A percentile compares a stretch with the other conserved stretches of the same genome.
Evolutionary conservation across 1,140 invertebrate species (phyloP).

Genomic region (Drosophila rufa): DNA sequence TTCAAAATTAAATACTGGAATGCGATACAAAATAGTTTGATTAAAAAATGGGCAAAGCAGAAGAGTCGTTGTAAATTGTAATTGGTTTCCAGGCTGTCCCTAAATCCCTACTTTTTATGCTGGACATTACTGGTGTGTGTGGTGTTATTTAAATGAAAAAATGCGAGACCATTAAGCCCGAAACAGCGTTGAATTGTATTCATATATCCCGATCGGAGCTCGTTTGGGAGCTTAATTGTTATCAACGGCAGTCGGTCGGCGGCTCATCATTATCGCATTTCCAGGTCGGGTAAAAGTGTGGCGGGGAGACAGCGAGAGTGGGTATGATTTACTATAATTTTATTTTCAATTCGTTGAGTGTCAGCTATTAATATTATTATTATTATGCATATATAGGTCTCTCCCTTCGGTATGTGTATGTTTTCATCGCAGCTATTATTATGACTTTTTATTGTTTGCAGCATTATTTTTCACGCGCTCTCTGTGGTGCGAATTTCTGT

Average conservation of each 20-base stretch:
- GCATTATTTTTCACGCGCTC: slow-evolving; percentile 36
- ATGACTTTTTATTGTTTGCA: slow-evolving; percentile 68
- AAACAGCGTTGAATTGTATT: slow-evolving; percentile 30
- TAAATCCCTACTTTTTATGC: slow-evolving; percentile 33
- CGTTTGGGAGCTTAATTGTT: slow-evolving; percentile 67
- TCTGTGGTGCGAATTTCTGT: slow-evolving; percentile 31
- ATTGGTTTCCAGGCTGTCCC: slow-evolving; percentile 27
- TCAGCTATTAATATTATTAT: slow-evolving; percentile 79
- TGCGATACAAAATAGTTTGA: background rate
- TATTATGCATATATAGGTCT: slow-evolving; percentile 54
- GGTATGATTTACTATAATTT: slow-evolving; percentile 75
- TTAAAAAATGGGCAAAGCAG: slow-evolving; percentile 1
- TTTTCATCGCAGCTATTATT: slow-evolving; percentile 67
- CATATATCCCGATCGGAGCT: slow-evolving; percentile 46
- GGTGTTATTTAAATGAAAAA: slow-evolving; percentile 36
- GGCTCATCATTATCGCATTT: slow-evolving; percentile 65
- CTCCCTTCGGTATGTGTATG: background rate
- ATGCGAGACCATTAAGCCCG: slow-evolving; percentile 33
- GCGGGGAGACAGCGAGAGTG: background rate
- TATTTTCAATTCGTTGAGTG: slow-evolving; percentile 79
- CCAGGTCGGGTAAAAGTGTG: background rate
- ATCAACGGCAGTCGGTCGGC: slow-evolving; percentile 48
- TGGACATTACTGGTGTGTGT: background rate
- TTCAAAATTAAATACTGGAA: background rate
- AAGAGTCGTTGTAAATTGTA: slow-evolving; percentile 16